A percentile compares a stretch with the other conserved stretches of the same genome.
These are phyloP conservation scores for Acanthis flammea DNA, from an alignment of 2,797 vertebrate genomes.

Conservation along the genomic window DNA sequence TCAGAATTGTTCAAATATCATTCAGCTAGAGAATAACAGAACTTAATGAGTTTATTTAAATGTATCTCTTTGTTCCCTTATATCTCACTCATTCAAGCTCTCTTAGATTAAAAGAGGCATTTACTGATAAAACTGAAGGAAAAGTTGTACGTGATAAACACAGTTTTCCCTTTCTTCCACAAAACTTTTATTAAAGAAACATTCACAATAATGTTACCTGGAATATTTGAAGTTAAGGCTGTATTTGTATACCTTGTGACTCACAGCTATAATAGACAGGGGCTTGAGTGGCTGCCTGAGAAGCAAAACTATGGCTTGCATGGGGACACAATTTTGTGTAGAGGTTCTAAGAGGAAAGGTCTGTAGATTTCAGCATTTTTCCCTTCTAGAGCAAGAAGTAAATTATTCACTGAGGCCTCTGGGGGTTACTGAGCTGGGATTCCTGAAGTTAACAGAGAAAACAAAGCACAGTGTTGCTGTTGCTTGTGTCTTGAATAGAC, in stretches of 20 bases:
- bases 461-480: not conserved
- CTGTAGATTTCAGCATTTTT: conserved; percentile 23
- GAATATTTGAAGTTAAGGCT: not conserved
- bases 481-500: not conserved
- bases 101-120: not conserved
- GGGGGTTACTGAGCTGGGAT: not conserved
- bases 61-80: not conserved
- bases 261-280: not conserved
- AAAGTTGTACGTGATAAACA: not conserved
- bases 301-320: not conserved
- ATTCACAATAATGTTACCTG: not conserved
- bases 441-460: conserved; percentile 23
- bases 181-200: not conserved
- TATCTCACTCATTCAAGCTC: not conserved
- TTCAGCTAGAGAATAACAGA: not conserved
- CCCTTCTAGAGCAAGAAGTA: not conserved
- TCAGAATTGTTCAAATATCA: not conserved
- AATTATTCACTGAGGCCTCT: conserved; percentile 17
- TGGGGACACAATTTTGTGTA: not conserved
- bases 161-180: not conserved
- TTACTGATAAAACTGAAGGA: not conserved
- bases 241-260: not conserved
- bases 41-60: not conserved
- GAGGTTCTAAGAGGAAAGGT: conserved; percentile 1
- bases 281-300: not conserved